phyloP scores from a whole-genome alignment of 1,140 invertebrate species.

The Zaprionus davidi region DNA sequence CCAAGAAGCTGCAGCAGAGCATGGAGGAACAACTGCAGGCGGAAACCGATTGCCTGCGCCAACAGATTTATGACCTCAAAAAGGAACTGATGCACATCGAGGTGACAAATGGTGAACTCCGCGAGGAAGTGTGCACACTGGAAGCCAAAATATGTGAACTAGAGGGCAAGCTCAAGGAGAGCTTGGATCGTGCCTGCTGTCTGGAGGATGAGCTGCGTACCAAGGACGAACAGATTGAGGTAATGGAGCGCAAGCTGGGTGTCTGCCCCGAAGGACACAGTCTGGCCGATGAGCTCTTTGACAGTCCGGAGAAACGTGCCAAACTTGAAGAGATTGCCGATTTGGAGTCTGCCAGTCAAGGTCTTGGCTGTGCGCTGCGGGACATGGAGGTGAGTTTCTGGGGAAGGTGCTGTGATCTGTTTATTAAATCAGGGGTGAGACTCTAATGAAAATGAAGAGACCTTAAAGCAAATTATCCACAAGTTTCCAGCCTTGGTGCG shows the following conservation, averaged over 20 bases:
- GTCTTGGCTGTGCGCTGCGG: slow-evolving; percentile 63
- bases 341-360: slow-evolving; percentile 62
- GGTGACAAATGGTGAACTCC: slow-evolving; percentile 86
- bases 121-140: slow-evolving; percentile 85
- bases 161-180: slow-evolving; percentile 44
- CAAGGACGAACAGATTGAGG: slow-evolving; percentile 71
- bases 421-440: no score
- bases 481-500: no score
- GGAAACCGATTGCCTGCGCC: slow-evolving; percentile 85
- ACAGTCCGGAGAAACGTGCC: slow-evolving; percentile 72
- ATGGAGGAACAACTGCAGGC: slow-evolving; percentile 84
- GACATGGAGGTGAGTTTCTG: slow-evolving; percentile 60
- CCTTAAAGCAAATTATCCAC: no score
- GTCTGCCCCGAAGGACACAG: slow-evolving; percentile 68
- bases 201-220: slow-evolving; percentile 76
- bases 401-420: no score
- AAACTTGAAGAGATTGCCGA: slow-evolving; percentile 59
- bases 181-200: slow-evolving; percentile 61
- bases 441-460: no score
- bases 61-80: slow-evolving; percentile 84
- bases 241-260: slow-evolving; percentile 61
- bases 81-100: slow-evolving; percentile 86
- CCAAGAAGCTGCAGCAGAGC: slow-evolving; percentile 84
- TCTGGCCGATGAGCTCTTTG: slow-evolving; percentile 74
- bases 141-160: slow-evolving; percentile 72